Conservation (phyloP, 2,797 vertebrate genomes). For the Gila robusta region DNA sequence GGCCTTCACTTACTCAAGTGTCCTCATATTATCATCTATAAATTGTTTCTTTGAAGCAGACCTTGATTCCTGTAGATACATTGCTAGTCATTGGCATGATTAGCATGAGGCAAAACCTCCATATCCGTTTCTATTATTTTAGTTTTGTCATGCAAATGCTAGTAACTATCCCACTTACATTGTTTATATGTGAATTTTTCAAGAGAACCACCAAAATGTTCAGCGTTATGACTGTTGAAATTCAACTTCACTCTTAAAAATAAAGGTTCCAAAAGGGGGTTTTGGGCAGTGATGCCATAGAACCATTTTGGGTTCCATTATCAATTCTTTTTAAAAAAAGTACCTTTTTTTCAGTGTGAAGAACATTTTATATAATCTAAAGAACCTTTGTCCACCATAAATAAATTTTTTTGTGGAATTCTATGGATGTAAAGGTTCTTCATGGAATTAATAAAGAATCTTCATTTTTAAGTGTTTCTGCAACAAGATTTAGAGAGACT, state of each 20-base stretch:
- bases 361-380: not conserved
- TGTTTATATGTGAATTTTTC: not conserved
- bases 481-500: not conserved
- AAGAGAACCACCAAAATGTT: not conserved
- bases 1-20: not conserved
- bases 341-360: too few relatives aligned
- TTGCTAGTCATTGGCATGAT: not conserved
- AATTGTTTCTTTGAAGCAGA: constrained; percentile 14
- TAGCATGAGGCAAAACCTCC: not conserved
- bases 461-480: not conserved
- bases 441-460: not conserved
- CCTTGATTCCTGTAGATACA: constrained; percentile 8
- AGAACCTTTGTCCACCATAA: not conserved
- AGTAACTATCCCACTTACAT: constrained; percentile 10
- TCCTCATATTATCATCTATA: not conserved
- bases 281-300: too few relatives aligned
- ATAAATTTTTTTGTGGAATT: not conserved
- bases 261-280: not conserved
- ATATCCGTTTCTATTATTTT: not conserved
- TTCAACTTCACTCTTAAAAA: not conserved
- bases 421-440: not conserved
- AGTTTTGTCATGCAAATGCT: constrained; percentile 27
- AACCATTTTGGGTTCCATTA: not conserved
- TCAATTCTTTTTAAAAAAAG: not conserved
- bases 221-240: not conserved